Evolutionary conservation across 2,888 invertebrate species (phyloP).

Genomic region (Pachymerium ferrugineum): DNA sequence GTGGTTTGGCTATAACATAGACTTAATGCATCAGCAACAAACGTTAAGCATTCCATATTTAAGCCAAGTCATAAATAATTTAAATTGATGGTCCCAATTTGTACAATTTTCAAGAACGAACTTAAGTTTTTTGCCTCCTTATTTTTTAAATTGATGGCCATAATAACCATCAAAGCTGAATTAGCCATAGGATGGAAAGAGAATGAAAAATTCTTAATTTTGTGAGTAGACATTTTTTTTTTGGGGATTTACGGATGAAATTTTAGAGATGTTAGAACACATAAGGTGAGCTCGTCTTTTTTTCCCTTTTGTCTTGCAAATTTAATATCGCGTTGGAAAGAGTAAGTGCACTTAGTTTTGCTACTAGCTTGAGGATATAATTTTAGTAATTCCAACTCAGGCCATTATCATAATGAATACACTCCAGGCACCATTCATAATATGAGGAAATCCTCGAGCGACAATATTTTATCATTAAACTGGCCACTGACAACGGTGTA

Average conservation of each 20-base stretch:
- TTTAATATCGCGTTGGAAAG: not conserved
- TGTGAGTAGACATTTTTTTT: not conserved
- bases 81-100: not conserved
- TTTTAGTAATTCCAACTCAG: not conserved
- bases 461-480: constrained; percentile 5
- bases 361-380: not conserved
- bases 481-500: not conserved
- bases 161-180: not conserved
- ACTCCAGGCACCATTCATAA: not conserved
- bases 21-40: not conserved
- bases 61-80: not conserved
- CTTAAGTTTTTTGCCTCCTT: not conserved
- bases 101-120: not conserved
- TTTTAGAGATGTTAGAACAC: not conserved
- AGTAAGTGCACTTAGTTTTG: constrained; percentile 13
- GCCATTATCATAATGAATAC: constrained; percentile 13
- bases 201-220: not conserved
- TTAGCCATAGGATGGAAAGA: not conserved
- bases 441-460: constrained; percentile 2
- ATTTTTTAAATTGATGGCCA: not conserved
- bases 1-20: not conserved
- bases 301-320: constrained; percentile 1
- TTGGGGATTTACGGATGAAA: not conserved
- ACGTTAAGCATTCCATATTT: not conserved
- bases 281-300: not conserved